These are phyloP conservation scores for Carterocephalus palaemon DNA, from an alignment of 2,888 invertebrate genomes.

Conservation along the genomic window DNA sequence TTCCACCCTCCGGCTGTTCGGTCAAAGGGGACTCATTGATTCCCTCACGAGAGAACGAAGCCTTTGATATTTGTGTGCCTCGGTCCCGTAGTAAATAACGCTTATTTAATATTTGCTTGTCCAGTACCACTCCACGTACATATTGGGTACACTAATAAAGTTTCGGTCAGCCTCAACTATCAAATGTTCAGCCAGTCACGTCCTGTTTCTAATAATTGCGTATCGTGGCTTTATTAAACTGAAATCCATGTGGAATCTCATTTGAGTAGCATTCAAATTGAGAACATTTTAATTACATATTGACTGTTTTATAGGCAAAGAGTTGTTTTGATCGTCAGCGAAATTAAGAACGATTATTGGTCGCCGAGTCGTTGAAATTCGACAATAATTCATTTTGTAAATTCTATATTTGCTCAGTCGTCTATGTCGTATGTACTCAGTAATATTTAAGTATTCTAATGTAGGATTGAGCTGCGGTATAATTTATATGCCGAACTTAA, in stretches of 20 bases:
- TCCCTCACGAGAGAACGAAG: conserved; percentile 42
- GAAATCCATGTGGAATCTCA: conserved; percentile 8
- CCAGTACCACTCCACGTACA: conserved; percentile 26
- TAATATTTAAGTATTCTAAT: too few species aligned
- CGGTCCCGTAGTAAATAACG: conserved; percentile 51
- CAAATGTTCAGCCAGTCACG: conserved; percentile 7
- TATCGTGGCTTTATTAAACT: conserved; percentile 15
- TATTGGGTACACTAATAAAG: conserved; percentile 20
- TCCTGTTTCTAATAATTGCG: conserved; percentile 7
- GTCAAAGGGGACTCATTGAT: conserved; percentile 60
- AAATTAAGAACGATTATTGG: conserved; percentile 19
- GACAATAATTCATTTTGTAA: too few species aligned
- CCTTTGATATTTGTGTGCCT: conserved; percentile 54
- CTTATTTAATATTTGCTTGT: conserved; percentile 50
- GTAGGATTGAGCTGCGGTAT: too few species aligned
- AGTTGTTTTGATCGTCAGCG: not conserved
- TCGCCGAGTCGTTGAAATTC: conserved; percentile 14
- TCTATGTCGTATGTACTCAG: too few species aligned
- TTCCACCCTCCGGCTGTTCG: conserved; percentile 63
- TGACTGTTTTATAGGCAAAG: too few species aligned
- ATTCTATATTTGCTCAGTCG: too few species aligned
- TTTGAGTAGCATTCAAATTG: conserved; percentile 3
- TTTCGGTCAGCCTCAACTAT: conserved; percentile 21
- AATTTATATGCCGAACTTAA: too few species aligned
- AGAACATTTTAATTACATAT: too few species aligned